A percentile compares a stretch with the other conserved stretches of the same genome.
These are phyloP conservation scores for Xanthia icteritia DNA, from an alignment of 2,888 invertebrate genomes.

Conservation along the genomic window DNA sequence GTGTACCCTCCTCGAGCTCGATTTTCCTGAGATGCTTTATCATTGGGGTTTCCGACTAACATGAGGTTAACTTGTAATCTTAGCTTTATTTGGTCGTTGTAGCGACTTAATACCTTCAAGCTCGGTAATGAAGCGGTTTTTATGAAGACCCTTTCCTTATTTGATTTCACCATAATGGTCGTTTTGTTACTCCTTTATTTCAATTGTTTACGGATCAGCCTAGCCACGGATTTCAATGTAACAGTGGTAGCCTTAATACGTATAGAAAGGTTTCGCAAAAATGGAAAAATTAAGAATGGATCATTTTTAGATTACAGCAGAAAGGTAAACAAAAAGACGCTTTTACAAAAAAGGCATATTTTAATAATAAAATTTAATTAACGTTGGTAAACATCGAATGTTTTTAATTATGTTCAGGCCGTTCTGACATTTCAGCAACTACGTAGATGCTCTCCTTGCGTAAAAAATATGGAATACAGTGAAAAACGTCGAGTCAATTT, in stretches of 20 bases:
- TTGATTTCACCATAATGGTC: conserved; percentile 71
- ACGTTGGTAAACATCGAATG: conserved; percentile 66
- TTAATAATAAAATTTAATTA: conserved; percentile 61
- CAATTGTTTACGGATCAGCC: conserved; percentile 69
- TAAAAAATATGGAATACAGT: conserved; percentile 85
- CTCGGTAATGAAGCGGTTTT: conserved; percentile 86
- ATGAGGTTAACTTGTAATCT: conserved; percentile 91
- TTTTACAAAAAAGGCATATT: conserved; percentile 46
- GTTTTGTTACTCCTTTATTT: conserved; percentile 67
- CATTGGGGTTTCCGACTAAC: conserved; percentile 89
- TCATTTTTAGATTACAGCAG: conserved; percentile 30
- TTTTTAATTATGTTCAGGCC: conserved; percentile 65
- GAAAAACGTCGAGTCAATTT: conserved; percentile 89
- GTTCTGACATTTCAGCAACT: conserved; percentile 72
- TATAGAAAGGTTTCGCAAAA: conserved; percentile 27
- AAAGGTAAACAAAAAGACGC: conserved; percentile 42
- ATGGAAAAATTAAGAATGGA: conserved; percentile 10
- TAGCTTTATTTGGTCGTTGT: conserved; percentile 89
- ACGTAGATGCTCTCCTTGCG: conserved; percentile 70
- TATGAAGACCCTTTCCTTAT: conserved; percentile 82
- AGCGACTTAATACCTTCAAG: conserved; percentile 86
- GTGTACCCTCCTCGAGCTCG: conserved; percentile 88
- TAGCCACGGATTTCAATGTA: conserved; percentile 53
- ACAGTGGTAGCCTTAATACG: conserved; percentile 39
- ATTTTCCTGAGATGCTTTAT: conserved; percentile 90